These are phyloP conservation scores for Dunckerocampus dactyliophorus DNA, from an alignment of 2,113 vertebrate genomes.

Conservation along the genomic window DNA sequence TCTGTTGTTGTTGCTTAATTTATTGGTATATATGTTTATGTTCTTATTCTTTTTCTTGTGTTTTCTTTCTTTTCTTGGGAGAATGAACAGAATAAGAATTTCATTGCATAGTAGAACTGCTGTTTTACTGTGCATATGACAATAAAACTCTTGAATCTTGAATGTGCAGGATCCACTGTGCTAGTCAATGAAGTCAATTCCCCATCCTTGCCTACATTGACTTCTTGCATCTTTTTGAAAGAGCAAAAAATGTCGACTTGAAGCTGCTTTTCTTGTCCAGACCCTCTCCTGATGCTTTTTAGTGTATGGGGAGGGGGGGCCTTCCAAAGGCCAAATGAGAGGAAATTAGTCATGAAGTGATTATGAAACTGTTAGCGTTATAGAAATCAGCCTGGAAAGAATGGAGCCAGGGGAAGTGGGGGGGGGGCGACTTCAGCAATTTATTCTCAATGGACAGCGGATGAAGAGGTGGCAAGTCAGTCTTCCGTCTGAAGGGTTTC, in stretches of 20 bases:
- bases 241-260: not conserved
- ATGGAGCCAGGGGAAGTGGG: conserved; percentile 54
- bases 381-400: conserved; percentile 72
- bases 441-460: conserved; percentile 65
- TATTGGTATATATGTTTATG: no score
- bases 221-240: not conserved
- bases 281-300: conserved; percentile 52
- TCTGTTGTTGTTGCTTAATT: no score
- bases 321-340: conserved; percentile 69
- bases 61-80: no score
- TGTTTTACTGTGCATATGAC: no score
- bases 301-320: conserved; percentile 38
- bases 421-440: conserved; percentile 62
- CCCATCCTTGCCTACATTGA: not conserved
- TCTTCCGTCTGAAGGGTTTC: conserved; percentile 70
- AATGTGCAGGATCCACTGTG: no score
- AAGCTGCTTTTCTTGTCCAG: conserved; percentile 2
- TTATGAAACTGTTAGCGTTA: conserved; percentile 74
- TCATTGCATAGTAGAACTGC: no score
- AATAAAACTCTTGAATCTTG: no score
- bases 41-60: no score
- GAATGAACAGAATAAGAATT: no score
- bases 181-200: no score
- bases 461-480: conserved; percentile 72
- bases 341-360: conserved; percentile 68